Conservation (phyloP, 2,113 vertebrate species). For the Vanacampus margaritifer region DNA sequence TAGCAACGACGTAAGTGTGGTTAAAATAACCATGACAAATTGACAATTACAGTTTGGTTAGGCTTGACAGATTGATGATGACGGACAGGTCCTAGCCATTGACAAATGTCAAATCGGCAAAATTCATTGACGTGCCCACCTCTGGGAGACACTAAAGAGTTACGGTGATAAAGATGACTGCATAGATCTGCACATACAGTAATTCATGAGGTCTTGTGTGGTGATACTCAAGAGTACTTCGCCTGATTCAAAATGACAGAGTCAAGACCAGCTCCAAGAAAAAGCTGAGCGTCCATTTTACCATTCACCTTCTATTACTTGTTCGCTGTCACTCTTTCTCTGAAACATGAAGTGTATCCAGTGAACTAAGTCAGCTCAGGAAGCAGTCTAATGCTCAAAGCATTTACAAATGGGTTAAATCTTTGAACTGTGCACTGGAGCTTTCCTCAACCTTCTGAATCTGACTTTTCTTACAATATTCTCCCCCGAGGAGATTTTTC, state of each 20-base stretch:
- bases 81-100: too few relatives aligned
- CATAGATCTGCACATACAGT: not conserved
- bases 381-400: not conserved
- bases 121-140: not conserved
- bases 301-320: not conserved
- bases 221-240: not conserved
- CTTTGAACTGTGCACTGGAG: not conserved
- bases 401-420: constrained; percentile 1
- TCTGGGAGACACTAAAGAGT: not conserved
- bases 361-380: not conserved
- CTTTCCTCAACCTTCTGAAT: not conserved
- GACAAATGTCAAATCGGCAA: too few relatives aligned
- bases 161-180: not conserved
- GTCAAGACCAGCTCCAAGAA: not conserved
- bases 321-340: not conserved
- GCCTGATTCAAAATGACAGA: not conserved
- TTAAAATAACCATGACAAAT: too few relatives aligned
- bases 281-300: not conserved
- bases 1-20: too few relatives aligned
- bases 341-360: not conserved
- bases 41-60: too few relatives aligned
- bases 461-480: not conserved
- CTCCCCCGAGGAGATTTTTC: not conserved
- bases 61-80: too few relatives aligned
- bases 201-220: not conserved